Base-by-base conservation (phyloP, 1,140 invertebrate genomes). In the Eriosoma lanigerum region DNA sequence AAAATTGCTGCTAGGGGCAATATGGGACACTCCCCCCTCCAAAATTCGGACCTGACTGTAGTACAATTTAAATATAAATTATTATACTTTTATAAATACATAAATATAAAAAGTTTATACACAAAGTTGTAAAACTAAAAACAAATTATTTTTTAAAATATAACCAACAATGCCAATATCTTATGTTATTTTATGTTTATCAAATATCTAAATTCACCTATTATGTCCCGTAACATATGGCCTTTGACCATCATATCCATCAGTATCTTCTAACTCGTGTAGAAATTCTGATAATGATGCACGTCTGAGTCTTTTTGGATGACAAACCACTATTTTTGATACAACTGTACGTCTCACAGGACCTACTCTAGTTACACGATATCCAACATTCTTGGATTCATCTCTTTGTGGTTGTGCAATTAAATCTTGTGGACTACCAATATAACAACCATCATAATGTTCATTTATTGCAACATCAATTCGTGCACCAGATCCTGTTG, bases 391-490 rank as follows among this genome's bases (percentile, higher is more conserved):
- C 19, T 78, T 78, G 6, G 75, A 46, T 24, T 78, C 75, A 29
- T 78, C 75, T 48, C 21, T 46, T 48, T 78, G 75, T 44, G 56
- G 70, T 84, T 88, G 90, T 81, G 90, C 92, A 85, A 93, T 91
- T 64, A 97, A 87, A 87, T 97, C 95, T 84, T 96, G 94, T 1
- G 96, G 95, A 80, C 94, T 96, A n/a, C 96, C 96, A 21, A 93
- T 91, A 85, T 98, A 98, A 0, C 96, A 97, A 0, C 96, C 96
- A 87, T 98, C 96, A 85, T 96, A 98, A 56, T 92, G 88, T 84
- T 98, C 95, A 86, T 98, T 98, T 81, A 98, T 94, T 0, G 95
- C 93, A 15, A 98, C 96, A 87, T 98, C 96, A 82, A 98, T 96
- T 82, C 94, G 88, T 58, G 94, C 93, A 81, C 94, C 95, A 85